Conservation (phyloP, 1,140 invertebrate genomes). For the Mercenaria mercenaria region DNA sequence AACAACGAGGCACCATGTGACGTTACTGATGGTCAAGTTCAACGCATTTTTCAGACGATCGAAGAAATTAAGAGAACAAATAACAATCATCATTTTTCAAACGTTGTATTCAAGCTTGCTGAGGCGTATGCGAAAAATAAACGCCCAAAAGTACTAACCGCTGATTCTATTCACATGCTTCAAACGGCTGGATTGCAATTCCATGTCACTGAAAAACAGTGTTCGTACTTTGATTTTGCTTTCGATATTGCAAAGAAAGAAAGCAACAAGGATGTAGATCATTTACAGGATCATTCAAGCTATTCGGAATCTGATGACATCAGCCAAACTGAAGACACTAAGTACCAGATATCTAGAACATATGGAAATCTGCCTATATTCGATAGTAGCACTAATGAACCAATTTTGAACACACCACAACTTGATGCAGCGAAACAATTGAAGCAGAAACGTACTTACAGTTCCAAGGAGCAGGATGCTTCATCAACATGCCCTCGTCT, state of each 20-base stretch:
- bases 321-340: background rate
- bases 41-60: background rate
- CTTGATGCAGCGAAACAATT: background rate
- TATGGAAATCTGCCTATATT: background rate
- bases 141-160: background rate
- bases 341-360: background rate
- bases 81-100: background rate
- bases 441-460: background rate
- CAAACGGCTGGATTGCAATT: background rate
- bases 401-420: background rate
- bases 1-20: background rate
- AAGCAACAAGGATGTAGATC: no score
- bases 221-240: background rate
- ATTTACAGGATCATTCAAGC: no score
- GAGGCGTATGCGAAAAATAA: background rate
- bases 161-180: background rate
- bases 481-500: no score
- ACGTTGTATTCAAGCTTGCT: background rate
- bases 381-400: background rate
- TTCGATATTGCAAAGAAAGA: background rate
- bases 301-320: background rate
- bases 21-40: background rate
- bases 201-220: background rate
- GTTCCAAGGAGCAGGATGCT: no score
- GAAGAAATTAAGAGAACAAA: background rate